Conservation (phyloP, 2,888 invertebrate species). For the Polylopha cassiicola region DNA sequence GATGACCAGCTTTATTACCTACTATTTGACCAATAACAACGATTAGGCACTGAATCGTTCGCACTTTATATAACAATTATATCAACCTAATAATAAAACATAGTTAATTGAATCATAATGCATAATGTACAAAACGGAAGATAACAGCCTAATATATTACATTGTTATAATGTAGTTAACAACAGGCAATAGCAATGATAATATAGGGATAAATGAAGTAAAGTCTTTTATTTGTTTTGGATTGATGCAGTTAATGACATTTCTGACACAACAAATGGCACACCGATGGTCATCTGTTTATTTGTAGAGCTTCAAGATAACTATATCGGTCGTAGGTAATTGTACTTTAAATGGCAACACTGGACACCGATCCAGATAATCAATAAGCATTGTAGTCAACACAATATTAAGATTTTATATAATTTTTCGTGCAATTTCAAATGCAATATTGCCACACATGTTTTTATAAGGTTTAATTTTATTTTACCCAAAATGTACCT, state of each 20-base stretch:
- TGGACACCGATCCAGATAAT: no score
- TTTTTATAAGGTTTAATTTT: no score
- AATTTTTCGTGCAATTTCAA: no score
- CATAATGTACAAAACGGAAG: neutral
- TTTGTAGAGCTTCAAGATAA: conserved; percentile 8
- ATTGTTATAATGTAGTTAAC: neutral
- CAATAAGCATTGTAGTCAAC: no score
- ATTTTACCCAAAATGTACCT: no score
- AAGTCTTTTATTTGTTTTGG: no score
- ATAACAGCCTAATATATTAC: conserved; percentile 11
- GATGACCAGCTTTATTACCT: conserved; percentile 8
- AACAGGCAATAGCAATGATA: neutral
- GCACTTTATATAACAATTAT: no score
- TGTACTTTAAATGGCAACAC: conserved; percentile 15
- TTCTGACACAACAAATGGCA: neutral
- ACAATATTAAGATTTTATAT: no score
- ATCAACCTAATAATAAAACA: conserved; percentile 1
- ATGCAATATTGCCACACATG: no score
- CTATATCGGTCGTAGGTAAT: conserved; percentile 15
- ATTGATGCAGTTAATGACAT: neutral
- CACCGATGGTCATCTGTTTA: conserved; percentile 9
- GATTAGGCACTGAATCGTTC: neutral
- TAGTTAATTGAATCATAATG: conserved; percentile 2
- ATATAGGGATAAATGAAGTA: conserved; percentile 2
- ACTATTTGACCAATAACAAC: conserved; percentile 5